Evolutionary conservation across 2,888 invertebrate species (phyloP).

Genomic region (Yponomeuta sedellus): DNA sequence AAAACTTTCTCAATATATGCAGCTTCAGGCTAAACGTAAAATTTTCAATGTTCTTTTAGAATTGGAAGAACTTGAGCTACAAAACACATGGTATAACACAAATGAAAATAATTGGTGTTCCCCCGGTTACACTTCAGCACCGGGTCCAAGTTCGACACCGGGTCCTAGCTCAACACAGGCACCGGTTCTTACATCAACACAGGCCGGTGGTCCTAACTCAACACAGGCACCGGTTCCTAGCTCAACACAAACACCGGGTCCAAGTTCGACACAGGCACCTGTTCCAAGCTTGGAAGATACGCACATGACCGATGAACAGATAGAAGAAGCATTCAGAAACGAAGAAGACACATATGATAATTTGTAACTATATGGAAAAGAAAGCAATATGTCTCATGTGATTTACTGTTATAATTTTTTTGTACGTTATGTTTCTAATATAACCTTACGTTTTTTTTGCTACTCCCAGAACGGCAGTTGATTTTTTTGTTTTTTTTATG

Average conservation of each 20-base stretch:
- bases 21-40: conserved; percentile 22
- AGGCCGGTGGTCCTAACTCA: conserved; percentile 20
- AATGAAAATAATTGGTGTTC: conserved; percentile 22
- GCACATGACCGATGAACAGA: conserved; percentile 21
- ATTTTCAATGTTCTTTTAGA: conserved; percentile 19
- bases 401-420: conserved; percentile 22
- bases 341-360: conserved; percentile 22
- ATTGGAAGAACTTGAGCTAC: conserved; percentile 21
- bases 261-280: conserved; percentile 22
- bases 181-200: conserved; percentile 20
- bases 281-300: conserved; percentile 20
- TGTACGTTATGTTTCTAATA: conserved; percentile 19
- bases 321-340: conserved; percentile 22
- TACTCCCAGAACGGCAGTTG: conserved; percentile 21
- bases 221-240: conserved; percentile 21
- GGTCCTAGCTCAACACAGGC: conserved; percentile 20
- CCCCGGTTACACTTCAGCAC: conserved; percentile 23
- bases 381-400: conserved; percentile 21
- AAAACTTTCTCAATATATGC: conserved; percentile 19
- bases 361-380: no score
- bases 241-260: conserved; percentile 22
- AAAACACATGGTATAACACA: conserved; percentile 23
- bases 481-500: no score
- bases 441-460: conserved; percentile 18
- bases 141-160: conserved; percentile 22